Conservation (phyloP, 2,113 vertebrate genomes). For the Tapirus terrestris region DNA sequence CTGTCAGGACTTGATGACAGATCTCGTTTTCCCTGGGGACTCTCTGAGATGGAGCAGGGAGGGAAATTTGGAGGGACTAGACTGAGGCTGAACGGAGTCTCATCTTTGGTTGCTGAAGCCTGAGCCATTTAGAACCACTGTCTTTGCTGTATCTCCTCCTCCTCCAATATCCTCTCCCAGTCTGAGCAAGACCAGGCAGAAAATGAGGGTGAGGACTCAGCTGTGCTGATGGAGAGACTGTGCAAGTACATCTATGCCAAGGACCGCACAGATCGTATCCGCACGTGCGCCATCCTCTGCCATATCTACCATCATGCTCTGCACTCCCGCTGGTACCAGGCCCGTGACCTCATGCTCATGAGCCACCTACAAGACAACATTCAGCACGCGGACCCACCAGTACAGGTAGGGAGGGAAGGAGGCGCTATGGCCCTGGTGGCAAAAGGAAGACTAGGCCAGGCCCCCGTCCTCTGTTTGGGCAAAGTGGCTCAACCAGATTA, state of each 20-base stretch:
- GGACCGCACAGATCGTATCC: conserved; percentile 94
- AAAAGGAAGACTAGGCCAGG: not conserved
- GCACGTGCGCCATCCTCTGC: conserved; percentile 95
- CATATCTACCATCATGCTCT: conserved; percentile 96
- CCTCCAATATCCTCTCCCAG: conserved; percentile 69
- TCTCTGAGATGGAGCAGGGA: not conserved
- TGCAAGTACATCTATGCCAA: conserved; percentile 96
- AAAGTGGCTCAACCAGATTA: not conserved
- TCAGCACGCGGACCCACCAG: conserved; percentile 94
- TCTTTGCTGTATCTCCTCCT: not conserved
- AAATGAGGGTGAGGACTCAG: conserved; percentile 93
- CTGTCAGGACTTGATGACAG: not conserved
- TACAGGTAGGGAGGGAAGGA: conserved; percentile 87
- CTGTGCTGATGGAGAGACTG: conserved; percentile 93
- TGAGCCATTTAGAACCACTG: not conserved
- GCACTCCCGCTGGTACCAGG: conserved; percentile 96
- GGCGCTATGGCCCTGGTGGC: too few relatives aligned
- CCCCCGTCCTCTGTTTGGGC: not conserved
- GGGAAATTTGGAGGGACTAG: not conserved
- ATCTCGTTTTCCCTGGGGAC: not conserved
- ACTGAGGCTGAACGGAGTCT: too few relatives aligned
- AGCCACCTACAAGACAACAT: conserved; percentile 96
- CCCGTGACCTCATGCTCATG: conserved; percentile 96
- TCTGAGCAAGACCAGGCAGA: conserved; percentile 94
- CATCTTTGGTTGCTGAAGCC: not conserved